Evolutionary conservation across 2,113 vertebrate genomes (phyloP).

Genomic region (Symphodus melops): DNA sequence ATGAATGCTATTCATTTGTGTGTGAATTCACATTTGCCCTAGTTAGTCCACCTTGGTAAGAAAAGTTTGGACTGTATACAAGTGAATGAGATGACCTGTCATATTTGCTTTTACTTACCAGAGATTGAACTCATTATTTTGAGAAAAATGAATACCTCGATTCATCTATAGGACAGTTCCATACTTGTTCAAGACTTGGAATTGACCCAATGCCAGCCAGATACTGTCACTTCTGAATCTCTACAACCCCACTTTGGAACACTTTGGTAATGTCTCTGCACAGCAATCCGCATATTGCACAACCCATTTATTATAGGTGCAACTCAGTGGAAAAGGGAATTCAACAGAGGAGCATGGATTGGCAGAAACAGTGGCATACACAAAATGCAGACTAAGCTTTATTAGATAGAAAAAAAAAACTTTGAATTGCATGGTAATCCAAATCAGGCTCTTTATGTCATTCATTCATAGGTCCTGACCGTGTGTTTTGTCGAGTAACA

Average conservation of each 20-base stretch:
- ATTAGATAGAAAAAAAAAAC: neutral
- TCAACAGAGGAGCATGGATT: neutral
- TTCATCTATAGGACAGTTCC: neutral
- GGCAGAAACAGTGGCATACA: neutral
- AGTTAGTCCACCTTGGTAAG: too few relatives aligned
- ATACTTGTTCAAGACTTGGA: neutral
- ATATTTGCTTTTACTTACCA: too few relatives aligned
- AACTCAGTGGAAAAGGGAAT: neutral
- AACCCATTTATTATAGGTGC: neutral
- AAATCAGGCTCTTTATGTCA: slow-evolving; percentile 37
- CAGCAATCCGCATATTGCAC: neutral
- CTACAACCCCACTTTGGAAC: neutral
- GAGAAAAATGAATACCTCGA: too few relatives aligned
- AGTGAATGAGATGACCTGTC: too few relatives aligned
- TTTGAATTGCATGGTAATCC: slow-evolving; percentile 9
- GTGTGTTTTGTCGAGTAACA: slow-evolving; percentile 44
- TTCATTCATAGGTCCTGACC: slow-evolving; percentile 39
- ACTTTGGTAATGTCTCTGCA: neutral
- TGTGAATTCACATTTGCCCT: too few relatives aligned
- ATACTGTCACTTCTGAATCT: neutral
- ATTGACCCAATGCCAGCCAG: neutral
- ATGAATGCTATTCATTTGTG: too few relatives aligned
- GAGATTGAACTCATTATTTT: too few relatives aligned
- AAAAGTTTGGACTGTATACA: too few relatives aligned
- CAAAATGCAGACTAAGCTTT: neutral